Evolutionary conservation across 2,113 vertebrate species (phyloP).

Genomic region (Setophaga coronata): DNA sequence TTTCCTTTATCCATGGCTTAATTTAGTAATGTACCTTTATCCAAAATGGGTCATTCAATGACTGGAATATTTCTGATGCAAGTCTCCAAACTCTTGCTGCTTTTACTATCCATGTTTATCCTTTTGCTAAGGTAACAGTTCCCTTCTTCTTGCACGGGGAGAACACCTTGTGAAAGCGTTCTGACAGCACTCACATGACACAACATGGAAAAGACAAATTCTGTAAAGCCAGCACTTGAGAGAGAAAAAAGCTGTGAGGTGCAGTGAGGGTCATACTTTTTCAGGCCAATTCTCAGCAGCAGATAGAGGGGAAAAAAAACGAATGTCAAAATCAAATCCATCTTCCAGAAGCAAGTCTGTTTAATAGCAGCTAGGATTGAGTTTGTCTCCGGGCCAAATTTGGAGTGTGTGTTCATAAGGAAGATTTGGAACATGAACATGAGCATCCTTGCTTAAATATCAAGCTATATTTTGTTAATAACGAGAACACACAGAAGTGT

Average conservation of each 20-base stretch:
- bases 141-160: neutral
- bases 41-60: neutral
- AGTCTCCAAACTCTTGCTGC: neutral
- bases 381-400: neutral
- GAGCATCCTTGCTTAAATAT: neutral
- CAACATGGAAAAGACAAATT: neutral
- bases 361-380: neutral
- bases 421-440: neutral
- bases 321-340: neutral
- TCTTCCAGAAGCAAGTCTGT: neutral
- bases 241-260: neutral
- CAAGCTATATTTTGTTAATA: neutral
- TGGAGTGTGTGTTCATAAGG: neutral
- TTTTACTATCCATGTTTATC: neutral
- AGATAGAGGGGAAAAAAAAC: neutral
- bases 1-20: neutral
- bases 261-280: neutral
- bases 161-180: fast-evolving
- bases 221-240: neutral
- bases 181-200: neutral
- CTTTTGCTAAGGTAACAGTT: neutral
- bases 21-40: neutral
- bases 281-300: neutral
- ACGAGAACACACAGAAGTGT: neutral
- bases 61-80: neutral